Base-by-base conservation (phyloP, 2,888 invertebrate genomes). In the Catocala nupta region DNA sequence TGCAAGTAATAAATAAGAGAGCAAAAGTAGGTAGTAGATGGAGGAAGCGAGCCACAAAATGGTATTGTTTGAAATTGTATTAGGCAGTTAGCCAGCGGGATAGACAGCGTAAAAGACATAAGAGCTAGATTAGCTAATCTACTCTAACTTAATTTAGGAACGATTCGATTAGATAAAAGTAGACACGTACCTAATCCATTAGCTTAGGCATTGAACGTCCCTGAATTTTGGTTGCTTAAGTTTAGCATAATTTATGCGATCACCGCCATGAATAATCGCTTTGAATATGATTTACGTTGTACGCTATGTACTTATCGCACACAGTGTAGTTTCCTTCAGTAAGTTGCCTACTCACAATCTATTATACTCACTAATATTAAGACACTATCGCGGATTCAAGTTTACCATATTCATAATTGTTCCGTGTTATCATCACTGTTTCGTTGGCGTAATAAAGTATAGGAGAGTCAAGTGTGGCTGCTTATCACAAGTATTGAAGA, bases 1-100 rank as follows among this genome's bases (percentile, higher is more conserved):
- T 86, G 87, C 88, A 85, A 90, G 92, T 92, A 92, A 92, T 93
- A 93, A 93, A 93, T 93, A 92, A 91, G 82, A 86, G 87, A 88
- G 86, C 82, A 90, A 85, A 85, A 89, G 88, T 82, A 84, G 75
- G 76, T 83, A 77, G 81, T 82, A 81, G 79, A 82, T 71, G 77
- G 79, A 80, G 81, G 82, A 83, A 85, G 85, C 82, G 81, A 82
- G 80, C 89, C 85, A 81, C 85, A 84, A 85, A 90, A 92, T 89
- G 84, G 88, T 82, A 86, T 88, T 90, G 88, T 90, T 86, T 86
- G 86, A 86, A 91, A 90, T 90, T 88, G 80, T 86, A 86, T 89
- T 85, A 86, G 78, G 60, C 52, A 65, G 62, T 57, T 68, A 80
- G 79, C 75, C 78, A 74, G 58, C 63, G 65, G 67, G 56, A 73